Evolutionary conservation across 2,113 vertebrate species (phyloP).

Genomic region (Catagonus wagneri): DNA sequence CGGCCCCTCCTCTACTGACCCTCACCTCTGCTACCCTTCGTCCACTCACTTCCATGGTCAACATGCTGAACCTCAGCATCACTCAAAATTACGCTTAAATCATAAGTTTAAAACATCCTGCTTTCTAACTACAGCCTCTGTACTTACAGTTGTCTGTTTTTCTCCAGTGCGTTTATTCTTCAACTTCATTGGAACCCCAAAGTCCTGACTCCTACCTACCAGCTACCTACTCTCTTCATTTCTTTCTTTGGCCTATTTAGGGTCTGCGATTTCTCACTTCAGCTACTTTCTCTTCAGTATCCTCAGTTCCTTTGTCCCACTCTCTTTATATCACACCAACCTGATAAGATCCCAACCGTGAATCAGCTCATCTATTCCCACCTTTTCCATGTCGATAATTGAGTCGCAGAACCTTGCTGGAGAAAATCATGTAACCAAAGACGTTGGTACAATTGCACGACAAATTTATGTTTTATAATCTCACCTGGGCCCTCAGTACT

Average conservation of each 20-base stretch:
- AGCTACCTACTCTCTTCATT: background rate
- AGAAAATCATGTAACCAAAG: slow-evolving; percentile 30
- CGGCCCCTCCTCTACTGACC: background rate
- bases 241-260: slow-evolving; percentile 32
- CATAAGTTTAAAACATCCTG: background rate
- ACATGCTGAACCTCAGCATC: background rate
- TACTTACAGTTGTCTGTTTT: background rate
- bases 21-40: background rate
- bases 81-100: slow-evolving; percentile 40
- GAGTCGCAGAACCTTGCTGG: background rate
- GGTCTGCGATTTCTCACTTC: slow-evolving; percentile 23
- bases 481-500: background rate
- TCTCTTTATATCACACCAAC: background rate
- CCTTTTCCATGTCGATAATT: slow-evolving; percentile 37
- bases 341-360: background rate
- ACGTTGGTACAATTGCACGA: background rate
- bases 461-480: slow-evolving; percentile 19
- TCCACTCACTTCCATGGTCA: background rate
- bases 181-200: background rate
- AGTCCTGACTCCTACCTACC: background rate
- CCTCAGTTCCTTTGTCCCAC: background rate
- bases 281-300: background rate
- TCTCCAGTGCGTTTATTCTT: slow-evolving; percentile 10
- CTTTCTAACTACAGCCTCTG: slow-evolving; percentile 7
- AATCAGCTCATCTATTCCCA: background rate